A percentile compares a stretch with the other conserved stretches of the same genome.
phyloP scores from a whole-genome alignment of 1,140 invertebrate genomes.

The Thaumatotibia leucotreta region DNA sequence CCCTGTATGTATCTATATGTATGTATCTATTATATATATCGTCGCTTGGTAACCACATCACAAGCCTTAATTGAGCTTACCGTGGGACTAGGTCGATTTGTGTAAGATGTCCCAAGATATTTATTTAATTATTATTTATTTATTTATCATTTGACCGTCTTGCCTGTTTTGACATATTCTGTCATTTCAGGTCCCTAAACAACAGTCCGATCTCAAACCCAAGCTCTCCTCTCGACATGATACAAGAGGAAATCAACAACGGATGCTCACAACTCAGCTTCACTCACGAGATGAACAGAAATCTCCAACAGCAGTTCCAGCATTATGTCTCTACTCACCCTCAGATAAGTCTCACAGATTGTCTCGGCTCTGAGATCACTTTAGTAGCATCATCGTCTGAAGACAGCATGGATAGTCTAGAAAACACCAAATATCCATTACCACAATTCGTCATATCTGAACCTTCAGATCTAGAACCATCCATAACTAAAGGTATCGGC shows the following conservation, averaged over 20 bases:
- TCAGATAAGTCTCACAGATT: conserved; percentile 94
- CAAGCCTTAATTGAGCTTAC: too few relatives aligned
- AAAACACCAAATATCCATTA: conserved; percentile 71
- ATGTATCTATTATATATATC: too few relatives aligned
- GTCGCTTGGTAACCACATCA: too few relatives aligned
- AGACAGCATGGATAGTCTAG: conserved; percentile 80
- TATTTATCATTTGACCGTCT: too few relatives aligned
- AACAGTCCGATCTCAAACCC: conserved; percentile 79
- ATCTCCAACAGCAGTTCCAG: conserved; percentile 25
- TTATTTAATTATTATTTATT: too few relatives aligned
- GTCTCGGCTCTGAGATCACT: conserved; percentile 88
- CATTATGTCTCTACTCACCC: conserved; percentile 76
- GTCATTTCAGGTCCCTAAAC: conserved; percentile 69
- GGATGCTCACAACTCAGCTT: conserved; percentile 29
- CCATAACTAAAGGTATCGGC: conserved; percentile 88
- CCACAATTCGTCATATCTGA: conserved; percentile 84
- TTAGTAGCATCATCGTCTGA: conserved; percentile 83
- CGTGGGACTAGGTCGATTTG: too few relatives aligned
- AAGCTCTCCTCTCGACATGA: conserved; percentile 87
- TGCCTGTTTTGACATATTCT: too few relatives aligned
- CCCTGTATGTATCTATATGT: too few relatives aligned
- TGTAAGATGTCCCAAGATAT: too few relatives aligned
- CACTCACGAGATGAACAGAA: conserved; percentile 26
- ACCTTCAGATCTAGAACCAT: conserved; percentile 87
- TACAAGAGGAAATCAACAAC: conserved; percentile 86